Base-by-base conservation (phyloP, 2,888 invertebrate genomes). In the Noctua pronuba region DNA sequence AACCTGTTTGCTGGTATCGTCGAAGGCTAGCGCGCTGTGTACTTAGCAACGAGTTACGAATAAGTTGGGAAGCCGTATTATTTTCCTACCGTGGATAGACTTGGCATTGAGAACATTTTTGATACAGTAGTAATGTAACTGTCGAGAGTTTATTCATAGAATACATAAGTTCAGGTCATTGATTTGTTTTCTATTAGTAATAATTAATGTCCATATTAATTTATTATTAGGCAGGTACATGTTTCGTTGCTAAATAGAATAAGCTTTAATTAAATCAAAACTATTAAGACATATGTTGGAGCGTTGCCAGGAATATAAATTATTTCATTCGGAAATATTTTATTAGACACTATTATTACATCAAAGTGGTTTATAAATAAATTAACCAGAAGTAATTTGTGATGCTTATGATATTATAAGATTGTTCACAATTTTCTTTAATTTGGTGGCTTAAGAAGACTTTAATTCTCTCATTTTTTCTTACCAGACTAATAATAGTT, bases 21-120 rank as follows among this genome's bases (percentile, higher is more conserved):
- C 71, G 75, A 83, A 86, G 84, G 84, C 52, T 79, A 66, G 38
- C 73, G 68, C 66, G 81, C 73, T 77, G 41, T 73, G 62, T 72
- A 68, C 75, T 79, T 78, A 77, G 84, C 79, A 86, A 87, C 76
- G 80, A 85, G 52, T 66, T 24, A 71, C 18, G 28, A 84, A 79
- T 86, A 85, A 80, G 75, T 72, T 76, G 73, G n/a, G 92, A 94
- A 93, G 92, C 92, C 92, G 88, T 93, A 93, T 80, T 82, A 90
- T 91, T 91, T 90, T 90, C 88, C 87, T 87, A 84, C 79, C 79
- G 74, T 77, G 71, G 74, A 81, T 66, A 64, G 78, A 88, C 84
- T 92, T 92, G 91, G 92, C 93, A 93, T 90, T 90, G 89, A 84
- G 69, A 88, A 86, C 89, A 90, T 90, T 93, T 85, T 92, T 88